Conservation (phyloP, 2,113 vertebrate species). For the Pteruthius melanotis region DNA sequence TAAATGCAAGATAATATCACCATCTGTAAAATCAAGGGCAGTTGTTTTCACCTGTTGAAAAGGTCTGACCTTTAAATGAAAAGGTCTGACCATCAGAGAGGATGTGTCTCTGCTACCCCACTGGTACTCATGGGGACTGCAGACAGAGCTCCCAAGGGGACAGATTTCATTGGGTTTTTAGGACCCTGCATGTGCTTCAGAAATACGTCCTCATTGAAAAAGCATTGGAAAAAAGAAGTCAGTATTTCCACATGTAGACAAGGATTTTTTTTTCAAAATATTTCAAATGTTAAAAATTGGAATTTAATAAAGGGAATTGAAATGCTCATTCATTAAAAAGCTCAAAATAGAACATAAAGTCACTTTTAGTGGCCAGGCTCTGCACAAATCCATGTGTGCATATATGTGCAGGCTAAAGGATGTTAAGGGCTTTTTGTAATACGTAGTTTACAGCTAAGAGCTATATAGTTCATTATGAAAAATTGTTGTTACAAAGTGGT, state of each 20-base stretch:
- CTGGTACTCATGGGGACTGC: background rate
- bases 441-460: background rate
- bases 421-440: background rate
- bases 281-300: background rate
- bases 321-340: background rate
- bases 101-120: accelerated
- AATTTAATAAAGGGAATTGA: background rate
- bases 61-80: background rate
- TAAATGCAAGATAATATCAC: background rate
- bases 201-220: background rate
- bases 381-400: background rate
- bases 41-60: background rate
- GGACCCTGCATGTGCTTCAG: background rate
- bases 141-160: background rate
- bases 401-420: background rate
- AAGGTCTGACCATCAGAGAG: background rate
- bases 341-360: background rate
- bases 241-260: background rate
- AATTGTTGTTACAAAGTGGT: background rate
- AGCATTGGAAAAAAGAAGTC: background rate
- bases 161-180: background rate
- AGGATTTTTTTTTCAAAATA: background rate
- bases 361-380: background rate
- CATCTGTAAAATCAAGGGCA: background rate
- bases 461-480: background rate